Base-by-base conservation (phyloP, 2,113 vertebrate genomes). In the Micronycteris hirsuta region DNA sequence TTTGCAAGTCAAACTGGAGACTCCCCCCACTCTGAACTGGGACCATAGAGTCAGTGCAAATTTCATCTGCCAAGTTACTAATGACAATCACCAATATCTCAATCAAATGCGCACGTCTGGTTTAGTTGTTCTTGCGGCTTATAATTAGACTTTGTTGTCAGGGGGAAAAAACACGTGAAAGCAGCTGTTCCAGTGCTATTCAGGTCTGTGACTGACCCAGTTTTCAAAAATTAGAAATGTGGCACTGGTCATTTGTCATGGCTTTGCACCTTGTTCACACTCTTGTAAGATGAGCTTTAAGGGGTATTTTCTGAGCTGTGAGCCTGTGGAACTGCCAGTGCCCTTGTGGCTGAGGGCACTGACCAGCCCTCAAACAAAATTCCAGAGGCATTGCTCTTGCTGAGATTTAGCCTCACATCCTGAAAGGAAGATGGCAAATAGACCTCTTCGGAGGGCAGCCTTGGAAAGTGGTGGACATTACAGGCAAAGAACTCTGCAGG, bases 121-220 rank as follows among this genome's bases (percentile, higher is more conserved):
- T 87, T 92, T 95, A 90, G 84, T 92, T 96, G 61, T 96, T 94
- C 87, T 93, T 70, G 36, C 80, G 73, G 76, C 24, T 97, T 96
- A 95, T 87, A 97, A 96, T 97, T 97, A 97, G 94, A 89, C 45
- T 20, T 94, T 95, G 91, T 91, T 95, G 89, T 93, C 38, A 77
- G 73, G 16, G 41, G 2, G 8, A 41, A 81, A 58, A 56, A 43
- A 38, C 77, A 41, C 14, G 20, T 47, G 80, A 80, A 95, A 95
- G 70, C 96, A 96, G 94, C 96, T 96, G 92, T 77, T 93, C 86
- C 65, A 56, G 78, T 96, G 96, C 76, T 95, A 76, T 95, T 95
- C 70, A 71, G 86, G 74, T 97, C 97, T 92, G 97, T 90, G 97
- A 95, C 86, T 97, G 97, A 97, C 95, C 96, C 76, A 96, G 70